Evolutionary conservation across 2,113 vertebrate species (phyloP).

Genomic region (Misgurnus anguillicaudatus): DNA sequence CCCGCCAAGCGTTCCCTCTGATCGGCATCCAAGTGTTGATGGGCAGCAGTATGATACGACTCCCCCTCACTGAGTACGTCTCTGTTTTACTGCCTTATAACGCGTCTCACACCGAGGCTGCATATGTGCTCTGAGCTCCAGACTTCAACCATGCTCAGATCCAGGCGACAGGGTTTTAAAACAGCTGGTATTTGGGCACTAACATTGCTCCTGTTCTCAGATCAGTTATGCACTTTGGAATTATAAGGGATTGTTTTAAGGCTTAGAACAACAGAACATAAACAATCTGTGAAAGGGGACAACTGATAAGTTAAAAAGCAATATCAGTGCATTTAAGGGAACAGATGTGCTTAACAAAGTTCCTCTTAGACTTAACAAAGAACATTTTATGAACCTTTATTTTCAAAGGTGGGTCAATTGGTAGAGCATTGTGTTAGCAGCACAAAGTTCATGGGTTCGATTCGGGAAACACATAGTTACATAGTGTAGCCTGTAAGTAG

Average conservation of each 20-base stretch:
- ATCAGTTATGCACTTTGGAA: background rate
- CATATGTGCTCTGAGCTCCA: slow-evolving; percentile 47
- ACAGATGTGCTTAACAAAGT: background rate
- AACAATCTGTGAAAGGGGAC: too few species aligned
- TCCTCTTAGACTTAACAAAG: too few species aligned
- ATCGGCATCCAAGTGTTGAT: slow-evolving; percentile 52
- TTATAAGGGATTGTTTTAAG: background rate
- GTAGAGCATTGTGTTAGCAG: too few species aligned
- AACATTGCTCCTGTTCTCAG: background rate
- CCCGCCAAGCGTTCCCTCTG: slow-evolving; percentile 40
- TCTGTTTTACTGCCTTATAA: slow-evolving; percentile 49
- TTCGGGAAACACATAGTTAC: too few species aligned
- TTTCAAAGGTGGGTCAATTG: too few species aligned
- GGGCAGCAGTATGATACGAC: slow-evolving; percentile 41
- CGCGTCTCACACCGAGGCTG: slow-evolving; percentile 32
- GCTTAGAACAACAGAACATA: too few species aligned
- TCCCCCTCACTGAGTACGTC: slow-evolving; percentile 39
- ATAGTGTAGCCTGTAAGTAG: too few species aligned
- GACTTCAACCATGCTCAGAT: slow-evolving; percentile 34
- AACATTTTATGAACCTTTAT: too few species aligned
- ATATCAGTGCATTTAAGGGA: too few species aligned
- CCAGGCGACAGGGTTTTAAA: background rate
- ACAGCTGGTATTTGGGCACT: background rate
- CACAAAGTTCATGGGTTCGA: too few species aligned
- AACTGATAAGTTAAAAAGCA: too few species aligned